These are phyloP conservation scores for Rhamnusium bicolor DNA, from an alignment of 2,888 invertebrate species.

Conservation along the genomic window DNA sequence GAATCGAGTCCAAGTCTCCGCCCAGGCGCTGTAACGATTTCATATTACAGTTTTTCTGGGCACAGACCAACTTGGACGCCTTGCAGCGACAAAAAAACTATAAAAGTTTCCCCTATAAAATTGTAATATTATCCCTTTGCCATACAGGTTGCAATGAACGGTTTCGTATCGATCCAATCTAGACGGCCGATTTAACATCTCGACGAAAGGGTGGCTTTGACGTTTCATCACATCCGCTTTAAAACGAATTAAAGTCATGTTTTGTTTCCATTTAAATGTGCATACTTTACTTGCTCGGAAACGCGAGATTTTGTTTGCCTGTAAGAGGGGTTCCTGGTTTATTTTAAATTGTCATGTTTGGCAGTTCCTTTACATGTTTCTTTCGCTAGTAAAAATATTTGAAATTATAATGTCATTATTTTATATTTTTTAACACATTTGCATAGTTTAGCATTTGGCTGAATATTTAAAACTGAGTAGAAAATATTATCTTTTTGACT, in stretches of 20 bases:
- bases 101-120: conserved; percentile 41
- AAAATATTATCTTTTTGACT: no score
- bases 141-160: conserved; percentile 27
- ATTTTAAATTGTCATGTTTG: neutral
- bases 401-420: no score
- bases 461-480: no score
- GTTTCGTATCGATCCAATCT: conserved; percentile 23
- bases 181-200: conserved; percentile 24
- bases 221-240: conserved; percentile 45
- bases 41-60: conserved; percentile 56
- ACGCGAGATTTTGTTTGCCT: conserved; percentile 1
- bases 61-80: conserved; percentile 31
- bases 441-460: no score
- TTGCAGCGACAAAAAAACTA: conserved; percentile 32
- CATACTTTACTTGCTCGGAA: neutral
- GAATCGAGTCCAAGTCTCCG: conserved; percentile 50
- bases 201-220: conserved; percentile 28
- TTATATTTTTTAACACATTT: no score
- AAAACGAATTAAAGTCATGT: conserved; percentile 38
- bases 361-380: neutral
- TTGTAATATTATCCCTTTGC: conserved; percentile 32
- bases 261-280: conserved; percentile 16
- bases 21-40: conserved; percentile 59
- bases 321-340: neutral
- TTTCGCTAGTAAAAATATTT: neutral